phyloP scores from a whole-genome alignment of 2,888 invertebrate genomes.

The Keiferia lycopersicella region DNA sequence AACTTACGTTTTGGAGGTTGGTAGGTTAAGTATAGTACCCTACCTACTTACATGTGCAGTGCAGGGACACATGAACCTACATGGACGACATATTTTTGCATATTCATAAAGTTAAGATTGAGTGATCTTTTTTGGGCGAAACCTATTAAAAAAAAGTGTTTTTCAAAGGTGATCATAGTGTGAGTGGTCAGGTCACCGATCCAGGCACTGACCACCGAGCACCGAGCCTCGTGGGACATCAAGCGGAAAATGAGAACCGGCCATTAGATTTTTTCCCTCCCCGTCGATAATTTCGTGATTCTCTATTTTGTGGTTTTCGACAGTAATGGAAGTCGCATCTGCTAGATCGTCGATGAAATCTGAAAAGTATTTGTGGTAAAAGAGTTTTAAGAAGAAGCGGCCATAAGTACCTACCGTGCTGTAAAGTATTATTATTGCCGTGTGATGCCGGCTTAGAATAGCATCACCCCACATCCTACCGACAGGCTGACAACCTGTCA shows the following conservation, averaged over 20 bases:
- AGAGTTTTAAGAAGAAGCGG: no score
- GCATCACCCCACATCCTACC: no score
- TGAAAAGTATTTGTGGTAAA: not conserved
- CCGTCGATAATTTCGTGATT: conserved; percentile 30
- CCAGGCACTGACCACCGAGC: not conserved
- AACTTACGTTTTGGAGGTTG: no score
- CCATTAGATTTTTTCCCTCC: conserved; percentile 36
- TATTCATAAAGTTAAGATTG: no score
- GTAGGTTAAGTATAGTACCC: no score
- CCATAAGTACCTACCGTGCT: no score
- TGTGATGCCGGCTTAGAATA: no score
- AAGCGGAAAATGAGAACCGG: conserved; percentile 59
- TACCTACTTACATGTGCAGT: not conserved
- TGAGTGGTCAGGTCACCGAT: not conserved
- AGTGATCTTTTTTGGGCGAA: no score
- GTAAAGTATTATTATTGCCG: no score
- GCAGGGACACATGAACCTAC: no score
- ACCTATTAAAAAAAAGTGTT: not conserved
- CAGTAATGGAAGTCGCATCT: conserved; percentile 12
- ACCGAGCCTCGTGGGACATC: conserved; percentile 42
- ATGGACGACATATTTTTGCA: no score
- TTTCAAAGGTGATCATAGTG: not conserved
- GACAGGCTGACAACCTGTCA: no score
- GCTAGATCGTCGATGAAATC: not conserved
- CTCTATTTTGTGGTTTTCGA: conserved; percentile 27